Base-by-base conservation (phyloP, 2,797 vertebrate species). In the Tinamus major region DNA sequence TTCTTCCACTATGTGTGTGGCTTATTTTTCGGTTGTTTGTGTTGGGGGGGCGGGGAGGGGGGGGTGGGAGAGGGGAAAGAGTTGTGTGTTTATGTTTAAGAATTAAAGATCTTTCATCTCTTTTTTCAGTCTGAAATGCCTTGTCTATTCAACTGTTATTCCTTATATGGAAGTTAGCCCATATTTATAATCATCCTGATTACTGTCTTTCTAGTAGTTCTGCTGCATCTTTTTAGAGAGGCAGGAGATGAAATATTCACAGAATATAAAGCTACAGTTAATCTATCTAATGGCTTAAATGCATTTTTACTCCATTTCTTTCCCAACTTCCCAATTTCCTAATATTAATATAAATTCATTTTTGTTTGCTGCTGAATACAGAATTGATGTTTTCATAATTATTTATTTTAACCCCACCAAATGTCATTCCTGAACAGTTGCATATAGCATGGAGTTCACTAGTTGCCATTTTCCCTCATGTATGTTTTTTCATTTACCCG, bases 401-500 rank as follows among this genome's bases (percentile, higher is more conserved):
- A n/a, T 3, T 48, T 74, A 1, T 18, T 90, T 3, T 6, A 93
- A 46, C 10, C 6, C 0, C 0, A 35, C 41, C 23, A n/a, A 49
- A 7, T 76, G 59, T 87, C 62, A 84, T 85, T 94, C 72, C 64
- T 79, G 18, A 68, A 62, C 44, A 35, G 37, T 65, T 42, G 15
- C n/a, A 5, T 5, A 59, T 87, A 81, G 59, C 85, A 67, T 85
- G 12, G 91, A 89, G 63, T 78, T 77, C 37, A 16, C 64, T 2
- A 4, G 89, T 94, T 93, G 95, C 91, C 62, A 24, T 76, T 89
- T 80, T 64, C 35, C 41, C 51, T 53, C 64, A 69, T 84, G 18
- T 46, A 7, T 76, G 18, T 70, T 71, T n/a, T 33, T 92, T 92
- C 41, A 8, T 93, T 78, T 94, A 94, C 87, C 85, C 94, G 77